Percentiles rank a stretch among this genome's conserved stretches.
Evolutionary conservation across 2,113 vertebrate genomes (phyloP).

Genomic region (Halcyon malimbica): DNA sequence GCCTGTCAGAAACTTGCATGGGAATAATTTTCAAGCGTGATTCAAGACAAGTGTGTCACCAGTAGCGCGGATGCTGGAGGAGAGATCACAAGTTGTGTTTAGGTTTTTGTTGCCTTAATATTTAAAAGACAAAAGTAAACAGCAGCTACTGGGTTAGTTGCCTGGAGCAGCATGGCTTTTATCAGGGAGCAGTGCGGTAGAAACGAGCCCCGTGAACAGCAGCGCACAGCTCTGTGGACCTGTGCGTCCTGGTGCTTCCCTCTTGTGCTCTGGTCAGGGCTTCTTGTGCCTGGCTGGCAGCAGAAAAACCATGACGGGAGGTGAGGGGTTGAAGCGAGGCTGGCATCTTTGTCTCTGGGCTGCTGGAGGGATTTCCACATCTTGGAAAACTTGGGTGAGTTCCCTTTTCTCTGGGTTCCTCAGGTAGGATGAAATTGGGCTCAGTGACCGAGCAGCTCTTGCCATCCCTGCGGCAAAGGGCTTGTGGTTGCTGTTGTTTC

Average conservation of each 20-base stretch:
- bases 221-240: neutral
- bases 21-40: neutral
- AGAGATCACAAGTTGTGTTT: neutral
- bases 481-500: neutral
- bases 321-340: neutral
- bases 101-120: neutral
- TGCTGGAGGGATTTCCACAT: neutral
- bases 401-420: neutral
- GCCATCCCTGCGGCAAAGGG: neutral
- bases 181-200: neutral
- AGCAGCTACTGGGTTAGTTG: neutral
- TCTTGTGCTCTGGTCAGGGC: rapidly evolving
- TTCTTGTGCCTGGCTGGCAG: neutral
- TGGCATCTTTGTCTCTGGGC: neutral
- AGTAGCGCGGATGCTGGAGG: neutral
- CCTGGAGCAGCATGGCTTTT: neutral
- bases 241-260: neutral
- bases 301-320: neutral
- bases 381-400: neutral
- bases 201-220: rapidly evolving
- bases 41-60: neutral
- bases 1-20: neutral
- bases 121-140: neutral
- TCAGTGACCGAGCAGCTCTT: neutral
- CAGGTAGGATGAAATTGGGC: neutral